Conservation (phyloP, 2,888 invertebrate species). For the Drosophila greeni region DNA sequence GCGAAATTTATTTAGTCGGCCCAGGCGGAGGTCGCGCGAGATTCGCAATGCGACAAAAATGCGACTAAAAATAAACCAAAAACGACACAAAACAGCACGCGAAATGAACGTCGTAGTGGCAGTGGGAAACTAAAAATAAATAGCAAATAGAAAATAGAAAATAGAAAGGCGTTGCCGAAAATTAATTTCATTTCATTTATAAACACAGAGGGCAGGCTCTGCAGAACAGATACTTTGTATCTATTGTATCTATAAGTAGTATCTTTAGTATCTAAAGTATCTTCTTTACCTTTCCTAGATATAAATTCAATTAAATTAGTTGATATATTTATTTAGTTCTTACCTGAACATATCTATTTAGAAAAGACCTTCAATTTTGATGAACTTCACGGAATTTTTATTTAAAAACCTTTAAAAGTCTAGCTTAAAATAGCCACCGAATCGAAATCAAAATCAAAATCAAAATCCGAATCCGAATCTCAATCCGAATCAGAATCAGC, state of each 20-base stretch:
- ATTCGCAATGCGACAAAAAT: slow-evolving; percentile 74
- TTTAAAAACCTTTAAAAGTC: background rate
- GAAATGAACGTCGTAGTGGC: slow-evolving; percentile 26
- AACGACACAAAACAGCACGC: slow-evolving; percentile 36
- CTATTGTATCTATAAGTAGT: background rate
- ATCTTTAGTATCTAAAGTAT: background rate
- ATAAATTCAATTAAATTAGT: background rate
- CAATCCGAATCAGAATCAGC: slow-evolving; percentile 59
- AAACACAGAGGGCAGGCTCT: slow-evolving; percentile 7
- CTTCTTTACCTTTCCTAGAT: background rate
- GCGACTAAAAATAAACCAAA: slow-evolving; percentile 64
- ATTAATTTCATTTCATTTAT: slow-evolving; percentile 63
- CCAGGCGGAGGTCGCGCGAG: slow-evolving; percentile 49
- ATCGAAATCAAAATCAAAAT: slow-evolving; percentile 39
- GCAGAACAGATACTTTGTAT: background rate
- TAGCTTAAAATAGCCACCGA: slow-evolving; percentile 64
- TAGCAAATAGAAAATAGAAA: slow-evolving; percentile 51
- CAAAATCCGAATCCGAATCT: slow-evolving; percentile 15
- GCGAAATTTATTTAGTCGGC: slow-evolving; percentile 76
- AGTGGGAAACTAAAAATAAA: slow-evolving; percentile 55
- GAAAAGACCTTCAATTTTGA: background rate
- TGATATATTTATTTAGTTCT: slow-evolving; percentile 34
- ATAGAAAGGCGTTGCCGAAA: slow-evolving; percentile 47
- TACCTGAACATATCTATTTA: too few species aligned
- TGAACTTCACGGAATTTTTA: slow-evolving; percentile 2